Evolutionary conservation across 2,888 invertebrate genomes (phyloP).

Genomic region (Phengaris arion): DNA sequence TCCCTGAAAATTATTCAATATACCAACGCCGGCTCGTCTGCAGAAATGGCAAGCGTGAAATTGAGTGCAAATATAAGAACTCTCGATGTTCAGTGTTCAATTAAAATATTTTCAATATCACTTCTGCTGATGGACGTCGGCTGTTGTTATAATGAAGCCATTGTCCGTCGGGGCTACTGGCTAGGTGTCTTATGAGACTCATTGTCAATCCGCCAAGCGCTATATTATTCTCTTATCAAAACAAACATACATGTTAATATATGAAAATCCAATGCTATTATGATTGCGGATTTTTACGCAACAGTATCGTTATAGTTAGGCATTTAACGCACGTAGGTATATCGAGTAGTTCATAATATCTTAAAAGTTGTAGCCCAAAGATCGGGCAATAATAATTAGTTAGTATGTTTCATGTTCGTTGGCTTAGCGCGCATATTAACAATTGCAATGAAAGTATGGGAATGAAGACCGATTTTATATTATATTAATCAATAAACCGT

Average conservation of each 20-base stretch:
- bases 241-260: not conserved
- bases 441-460: not conserved
- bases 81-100: constrained; percentile 46
- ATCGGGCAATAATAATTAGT: not conserved
- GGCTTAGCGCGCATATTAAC: not conserved
- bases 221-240: constrained; percentile 50
- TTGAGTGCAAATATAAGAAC: constrained; percentile 40
- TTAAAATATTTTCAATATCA: constrained; percentile 54
- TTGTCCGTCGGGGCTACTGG: constrained; percentile 55
- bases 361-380: not conserved
- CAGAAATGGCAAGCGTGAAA: constrained; percentile 40
- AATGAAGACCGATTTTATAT: not conserved
- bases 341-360: not conserved
- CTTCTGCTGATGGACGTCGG: constrained; percentile 45
- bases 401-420: not conserved
- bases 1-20: constrained; percentile 7
- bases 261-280: no score
- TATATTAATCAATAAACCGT: no score
- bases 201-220: constrained; percentile 61
- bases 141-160: constrained; percentile 66
- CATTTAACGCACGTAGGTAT: no score
- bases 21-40: constrained; percentile 33
- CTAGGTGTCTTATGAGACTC: constrained; percentile 60
- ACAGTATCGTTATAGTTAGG: no score
- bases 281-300: no score